phyloP scores from a whole-genome alignment of 1,140 invertebrate species.

The Hylaeus anthracinus region DNA sequence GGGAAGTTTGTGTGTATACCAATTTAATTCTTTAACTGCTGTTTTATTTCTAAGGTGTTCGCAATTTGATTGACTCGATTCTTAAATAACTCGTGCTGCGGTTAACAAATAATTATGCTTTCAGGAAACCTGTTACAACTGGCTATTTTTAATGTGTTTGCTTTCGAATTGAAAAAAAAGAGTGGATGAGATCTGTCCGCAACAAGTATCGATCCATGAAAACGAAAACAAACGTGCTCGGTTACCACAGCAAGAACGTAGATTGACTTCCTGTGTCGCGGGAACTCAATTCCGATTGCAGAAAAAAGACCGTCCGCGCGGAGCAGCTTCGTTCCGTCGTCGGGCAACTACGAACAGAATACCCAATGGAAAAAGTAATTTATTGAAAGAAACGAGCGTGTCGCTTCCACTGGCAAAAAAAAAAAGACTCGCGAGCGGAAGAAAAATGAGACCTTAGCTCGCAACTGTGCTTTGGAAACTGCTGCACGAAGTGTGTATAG shows the following conservation, averaged over 20 bases:
- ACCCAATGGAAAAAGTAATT: conserved; percentile 21
- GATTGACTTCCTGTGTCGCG: conserved; percentile 12
- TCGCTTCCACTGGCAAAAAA: no score
- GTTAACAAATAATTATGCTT: no score
- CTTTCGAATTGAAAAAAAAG: neutral
- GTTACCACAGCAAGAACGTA: neutral
- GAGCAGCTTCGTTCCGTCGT: neutral
- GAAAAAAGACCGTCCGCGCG: neutral
- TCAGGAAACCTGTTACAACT: no score
- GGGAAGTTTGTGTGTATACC: no score
- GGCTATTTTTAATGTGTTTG: no score
- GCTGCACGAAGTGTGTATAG: no score
- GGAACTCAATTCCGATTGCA: conserved; percentile 25
- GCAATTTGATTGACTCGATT: no score
- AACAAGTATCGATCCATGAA: conserved; percentile 17
- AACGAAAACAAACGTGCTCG: neutral
- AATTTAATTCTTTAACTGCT: no score
- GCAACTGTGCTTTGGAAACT: neutral
- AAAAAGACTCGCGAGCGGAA: neutral
- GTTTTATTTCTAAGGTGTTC: no score
- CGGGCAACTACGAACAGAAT: conserved; percentile 7
- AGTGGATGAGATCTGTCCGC: neutral
- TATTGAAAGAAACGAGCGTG: neutral
- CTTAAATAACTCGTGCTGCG: no score
- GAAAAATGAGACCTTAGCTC: neutral